Base-by-base conservation (phyloP, 2,888 invertebrate genomes). In the Ormyrus rosae region DNA sequence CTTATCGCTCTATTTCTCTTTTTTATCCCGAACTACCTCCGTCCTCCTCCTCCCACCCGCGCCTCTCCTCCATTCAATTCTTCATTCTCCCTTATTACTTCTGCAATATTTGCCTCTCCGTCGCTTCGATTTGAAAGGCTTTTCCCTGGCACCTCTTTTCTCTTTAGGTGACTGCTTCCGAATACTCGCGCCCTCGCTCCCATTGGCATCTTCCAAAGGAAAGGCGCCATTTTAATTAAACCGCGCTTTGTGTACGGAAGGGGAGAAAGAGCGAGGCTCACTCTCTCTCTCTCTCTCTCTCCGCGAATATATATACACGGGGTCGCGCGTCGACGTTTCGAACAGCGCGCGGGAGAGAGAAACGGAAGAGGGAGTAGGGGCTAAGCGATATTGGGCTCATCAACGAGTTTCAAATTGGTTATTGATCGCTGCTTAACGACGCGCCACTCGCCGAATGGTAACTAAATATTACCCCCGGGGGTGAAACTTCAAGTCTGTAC, bases 351-450 rank as follows among this genome's bases (percentile, higher is more conserved):
- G 72, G 67, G n/a, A n/a, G 19, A 19, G 19, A 19, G 19, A 19
- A 19, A 19, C 19, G 19, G 19, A 19, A 1, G 19, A 19, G 19
- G 19, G 19, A 19, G 19, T n/a, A 6, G 46, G 34, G 55, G 63
- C 34, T 65, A 83, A 53, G 81, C 78, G 77, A 82, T 82, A 82
- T 83, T 79, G 84, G 83, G 83, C 83, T 85, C 84, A 83, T 84
- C 82, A 84, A 81, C 82, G 83, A 85, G 84, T 83, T 85, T 85
- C 82, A 84, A 85, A 86, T 86, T 85, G 85, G 84, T 85, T 86
- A 86, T 86, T 84, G 85, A 86, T 85, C 82, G 82, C 72, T 81
- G 64, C 77, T 80, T 76, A 80, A 80, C 65, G 80, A 75, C 55
- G 48, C 34, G 48, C 10, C 55, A 58, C 58, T 10, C 63, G 19